phyloP scores from a whole-genome alignment of 2,888 invertebrate species.

The Coleophora flavipennella region DNA sequence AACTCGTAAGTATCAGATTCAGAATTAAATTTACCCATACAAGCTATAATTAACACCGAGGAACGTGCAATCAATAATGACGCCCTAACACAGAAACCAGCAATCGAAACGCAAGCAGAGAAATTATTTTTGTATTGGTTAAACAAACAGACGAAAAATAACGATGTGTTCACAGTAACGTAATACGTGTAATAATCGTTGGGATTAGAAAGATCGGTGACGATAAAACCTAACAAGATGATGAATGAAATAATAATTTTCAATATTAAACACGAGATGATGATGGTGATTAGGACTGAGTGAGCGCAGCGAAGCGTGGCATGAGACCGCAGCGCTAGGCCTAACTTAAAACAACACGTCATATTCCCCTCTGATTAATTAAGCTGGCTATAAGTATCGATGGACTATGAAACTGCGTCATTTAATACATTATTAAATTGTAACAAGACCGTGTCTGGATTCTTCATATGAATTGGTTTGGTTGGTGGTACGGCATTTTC shows the following conservation, averaged over 20 bases:
- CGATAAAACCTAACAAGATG: conserved; percentile 54
- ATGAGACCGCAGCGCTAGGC: conserved; percentile 52
- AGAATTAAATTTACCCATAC: conserved; percentile 50
- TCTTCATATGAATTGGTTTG: too few species aligned
- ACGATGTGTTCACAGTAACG: conserved; percentile 55
- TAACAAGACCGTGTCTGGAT: too few species aligned
- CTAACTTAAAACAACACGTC: conserved; percentile 49
- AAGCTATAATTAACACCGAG: conserved; percentile 55
- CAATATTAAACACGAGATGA: conserved; percentile 55
- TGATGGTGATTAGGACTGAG: conserved; percentile 46
- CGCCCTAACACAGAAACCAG: conserved; percentile 38
- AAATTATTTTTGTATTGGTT: conserved; percentile 47
- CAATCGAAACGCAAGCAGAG: conserved; percentile 43
- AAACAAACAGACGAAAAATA: conserved; percentile 58
- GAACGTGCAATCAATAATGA: conserved; percentile 63
- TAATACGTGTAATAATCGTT: conserved; percentile 64
- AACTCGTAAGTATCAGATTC: conserved; percentile 26
- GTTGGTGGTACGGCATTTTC: too few species aligned
- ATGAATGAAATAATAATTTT: conserved; percentile 65
- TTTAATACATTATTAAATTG: too few species aligned
- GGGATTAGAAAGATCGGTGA: conserved; percentile 56
- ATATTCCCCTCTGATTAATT: conserved; percentile 46
- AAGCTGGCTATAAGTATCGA: conserved; percentile 42
- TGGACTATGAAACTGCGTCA: conserved; percentile 36
- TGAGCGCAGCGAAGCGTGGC: conserved; percentile 43